These are phyloP conservation scores for Ifrita kowaldi DNA, from an alignment of 2,113 vertebrate genomes.

Conservation along the genomic window DNA sequence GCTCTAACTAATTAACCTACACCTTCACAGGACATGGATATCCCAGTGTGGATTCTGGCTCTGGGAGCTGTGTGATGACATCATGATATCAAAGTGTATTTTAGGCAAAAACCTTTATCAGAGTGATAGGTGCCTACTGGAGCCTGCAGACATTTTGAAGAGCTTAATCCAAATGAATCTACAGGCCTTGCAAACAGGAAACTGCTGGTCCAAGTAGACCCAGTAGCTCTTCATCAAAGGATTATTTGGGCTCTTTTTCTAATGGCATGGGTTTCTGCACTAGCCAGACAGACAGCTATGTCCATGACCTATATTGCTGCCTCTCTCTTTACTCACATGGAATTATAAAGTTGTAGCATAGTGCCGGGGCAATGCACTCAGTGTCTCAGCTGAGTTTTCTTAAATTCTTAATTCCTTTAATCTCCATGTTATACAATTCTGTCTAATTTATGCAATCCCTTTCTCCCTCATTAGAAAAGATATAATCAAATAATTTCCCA, in stretches of 20 bases:
- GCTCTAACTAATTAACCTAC: neutral
- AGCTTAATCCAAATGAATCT: neutral
- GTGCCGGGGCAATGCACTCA: neutral
- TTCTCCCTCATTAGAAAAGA: neutral
- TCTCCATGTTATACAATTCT: neutral
- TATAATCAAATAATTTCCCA: neutral
- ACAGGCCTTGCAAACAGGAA: neutral
- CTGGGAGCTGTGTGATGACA: neutral
- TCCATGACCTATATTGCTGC: neutral
- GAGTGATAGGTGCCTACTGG: neutral
- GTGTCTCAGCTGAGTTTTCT: neutral
- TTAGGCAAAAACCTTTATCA: neutral
- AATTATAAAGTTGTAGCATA: neutral
- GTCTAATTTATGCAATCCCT: neutral
- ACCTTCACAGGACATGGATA: neutral
- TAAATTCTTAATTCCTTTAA: neutral
- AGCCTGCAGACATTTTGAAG: neutral
- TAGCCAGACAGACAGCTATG: neutral
- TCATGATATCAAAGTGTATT: neutral
- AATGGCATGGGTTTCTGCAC: neutral
- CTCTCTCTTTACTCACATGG: neutral
- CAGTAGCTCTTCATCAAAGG: neutral
- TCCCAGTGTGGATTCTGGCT: neutral
- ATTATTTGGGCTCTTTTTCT: neutral
- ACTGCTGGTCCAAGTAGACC: neutral